Evolutionary conservation across 1,140 invertebrate genomes (phyloP).

Genomic region (Papilio dardanus): DNA sequence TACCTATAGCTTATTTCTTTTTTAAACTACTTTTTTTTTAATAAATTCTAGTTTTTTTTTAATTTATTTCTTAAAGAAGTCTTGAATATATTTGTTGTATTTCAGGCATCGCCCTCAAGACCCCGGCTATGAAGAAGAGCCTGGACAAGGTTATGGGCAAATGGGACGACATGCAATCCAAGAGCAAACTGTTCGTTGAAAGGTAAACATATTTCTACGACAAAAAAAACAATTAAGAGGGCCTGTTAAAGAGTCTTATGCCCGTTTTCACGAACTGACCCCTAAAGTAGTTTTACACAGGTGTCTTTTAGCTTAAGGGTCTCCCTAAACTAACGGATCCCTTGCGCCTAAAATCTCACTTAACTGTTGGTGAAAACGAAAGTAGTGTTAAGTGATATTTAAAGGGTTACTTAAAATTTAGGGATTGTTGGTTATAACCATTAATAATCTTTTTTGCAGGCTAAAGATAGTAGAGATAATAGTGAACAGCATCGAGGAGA

Average conservation of each 20-base stretch:
- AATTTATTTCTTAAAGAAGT: not conserved
- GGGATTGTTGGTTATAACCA: too few species aligned
- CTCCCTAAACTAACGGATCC: too few species aligned
- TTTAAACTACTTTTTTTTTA: too few species aligned
- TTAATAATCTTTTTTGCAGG: constrained; percentile 49
- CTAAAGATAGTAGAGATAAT: constrained; percentile 96
- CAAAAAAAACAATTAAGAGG: not conserved
- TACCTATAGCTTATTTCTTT: not conserved
- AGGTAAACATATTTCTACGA: constrained; percentile 75
- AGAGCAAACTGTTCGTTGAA: constrained; percentile 94
- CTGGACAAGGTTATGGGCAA: constrained; percentile 93
- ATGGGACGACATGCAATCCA: constrained; percentile 95
- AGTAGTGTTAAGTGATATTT: too few species aligned
- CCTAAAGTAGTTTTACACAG: too few species aligned
- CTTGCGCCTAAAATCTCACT: too few species aligned
- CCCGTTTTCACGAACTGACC: too few species aligned
- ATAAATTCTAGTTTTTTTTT: constrained; percentile 12
- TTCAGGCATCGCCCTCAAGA: constrained; percentile 90
- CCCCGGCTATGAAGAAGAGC: constrained; percentile 94
- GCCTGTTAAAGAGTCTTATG: too few species aligned
- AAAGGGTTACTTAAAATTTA: too few species aligned
- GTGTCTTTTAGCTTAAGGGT: too few species aligned
- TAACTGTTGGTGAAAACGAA: too few species aligned
- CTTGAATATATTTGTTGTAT: constrained; percentile 25
- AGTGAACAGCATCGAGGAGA: constrained; percentile 94